phyloP scores from a whole-genome alignment of 2,113 vertebrate species.

The Jaculus jaculus region DNA sequence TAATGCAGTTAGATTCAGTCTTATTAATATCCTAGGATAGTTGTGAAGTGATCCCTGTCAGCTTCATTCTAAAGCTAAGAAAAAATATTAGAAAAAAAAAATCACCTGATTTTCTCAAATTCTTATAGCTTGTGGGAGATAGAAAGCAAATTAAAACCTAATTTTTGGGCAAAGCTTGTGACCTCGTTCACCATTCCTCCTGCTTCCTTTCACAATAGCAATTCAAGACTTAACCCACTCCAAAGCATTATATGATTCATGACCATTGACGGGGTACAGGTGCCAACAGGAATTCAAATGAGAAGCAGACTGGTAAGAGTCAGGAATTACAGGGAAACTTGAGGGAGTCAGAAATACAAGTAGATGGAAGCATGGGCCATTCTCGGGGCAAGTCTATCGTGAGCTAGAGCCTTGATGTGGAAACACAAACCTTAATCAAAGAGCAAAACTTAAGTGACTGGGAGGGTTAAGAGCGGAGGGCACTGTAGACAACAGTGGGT shows the following conservation, averaged over 20 bases:
- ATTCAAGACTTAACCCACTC: neutral
- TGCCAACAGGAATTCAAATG: neutral
- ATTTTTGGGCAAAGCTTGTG: neutral
- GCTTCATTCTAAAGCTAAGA: neutral
- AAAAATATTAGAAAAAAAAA: neutral
- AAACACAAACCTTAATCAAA: constrained; percentile 9
- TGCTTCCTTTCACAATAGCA: neutral
- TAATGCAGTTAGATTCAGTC: neutral
- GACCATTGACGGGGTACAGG: neutral
- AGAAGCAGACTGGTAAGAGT: neutral
- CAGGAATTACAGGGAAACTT: neutral
- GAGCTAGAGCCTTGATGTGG: neutral
- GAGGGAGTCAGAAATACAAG: neutral
- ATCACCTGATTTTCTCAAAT: neutral
- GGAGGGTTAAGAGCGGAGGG: neutral
- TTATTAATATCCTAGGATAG: neutral
- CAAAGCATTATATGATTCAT: neutral
- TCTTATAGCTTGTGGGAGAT: neutral
- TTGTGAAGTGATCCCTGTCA: neutral
- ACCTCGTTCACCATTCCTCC: neutral
- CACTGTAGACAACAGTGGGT: neutral
- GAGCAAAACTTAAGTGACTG: neutral
- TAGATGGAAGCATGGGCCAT: neutral
- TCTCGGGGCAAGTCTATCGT: neutral
- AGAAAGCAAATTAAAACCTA: neutral